Conservation (phyloP, 2,113 vertebrate species). For the Microtus montanus region DNA sequence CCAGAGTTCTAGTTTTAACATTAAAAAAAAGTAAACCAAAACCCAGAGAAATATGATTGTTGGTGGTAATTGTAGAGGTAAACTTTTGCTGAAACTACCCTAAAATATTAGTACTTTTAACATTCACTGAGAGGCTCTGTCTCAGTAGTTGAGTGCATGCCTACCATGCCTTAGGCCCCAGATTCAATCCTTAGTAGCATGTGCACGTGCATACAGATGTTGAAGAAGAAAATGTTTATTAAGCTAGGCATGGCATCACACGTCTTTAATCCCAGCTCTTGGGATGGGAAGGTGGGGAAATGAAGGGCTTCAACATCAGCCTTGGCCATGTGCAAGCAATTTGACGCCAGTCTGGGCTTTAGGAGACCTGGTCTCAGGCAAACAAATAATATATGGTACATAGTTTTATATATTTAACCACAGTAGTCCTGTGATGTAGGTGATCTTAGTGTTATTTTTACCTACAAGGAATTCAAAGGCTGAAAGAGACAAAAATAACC, state of each 20-base stretch:
- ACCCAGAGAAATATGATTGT: no score
- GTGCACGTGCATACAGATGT: not conserved
- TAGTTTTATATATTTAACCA: not conserved
- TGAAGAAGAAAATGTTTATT: not conserved
- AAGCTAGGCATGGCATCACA: not conserved
- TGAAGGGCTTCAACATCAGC: not conserved
- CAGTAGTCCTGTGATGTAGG: not conserved
- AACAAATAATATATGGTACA: not conserved
- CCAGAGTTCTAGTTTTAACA: no score
- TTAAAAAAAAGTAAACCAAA: no score
- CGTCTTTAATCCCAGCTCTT: not conserved
- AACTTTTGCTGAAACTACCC: no score
- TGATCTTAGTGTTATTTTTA: conserved; percentile 4
- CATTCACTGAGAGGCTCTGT: no score
- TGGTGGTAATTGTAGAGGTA: no score
- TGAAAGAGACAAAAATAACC: not conserved
- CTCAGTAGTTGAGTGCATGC: not conserved
- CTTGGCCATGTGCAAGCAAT: not conserved
- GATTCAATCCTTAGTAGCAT: not conserved
- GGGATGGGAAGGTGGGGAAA: not conserved
- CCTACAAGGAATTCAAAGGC: not conserved
- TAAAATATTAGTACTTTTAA: no score
- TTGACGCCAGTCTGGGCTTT: not conserved
- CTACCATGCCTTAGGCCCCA: not conserved
- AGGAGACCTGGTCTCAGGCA: not conserved